Evolutionary conservation across 2,113 vertebrate genomes (phyloP).

Genomic region (Eptatretus burgeri): DNA sequence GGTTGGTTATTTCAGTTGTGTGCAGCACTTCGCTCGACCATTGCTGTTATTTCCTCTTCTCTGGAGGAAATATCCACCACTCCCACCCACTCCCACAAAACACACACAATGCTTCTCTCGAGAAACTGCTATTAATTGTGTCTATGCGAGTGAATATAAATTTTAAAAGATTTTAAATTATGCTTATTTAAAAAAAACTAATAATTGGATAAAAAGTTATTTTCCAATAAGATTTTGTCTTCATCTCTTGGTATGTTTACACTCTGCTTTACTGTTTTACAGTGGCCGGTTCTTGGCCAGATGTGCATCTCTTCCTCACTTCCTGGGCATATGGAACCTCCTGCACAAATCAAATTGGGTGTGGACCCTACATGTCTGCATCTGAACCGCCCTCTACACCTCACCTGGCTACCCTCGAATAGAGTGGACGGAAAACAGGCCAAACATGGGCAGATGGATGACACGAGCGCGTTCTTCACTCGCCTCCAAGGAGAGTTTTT

Average conservation of each 20-base stretch:
- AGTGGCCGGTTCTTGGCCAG: constrained; percentile 49
- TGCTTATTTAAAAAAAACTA: too few relatives aligned
- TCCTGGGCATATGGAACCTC: constrained; percentile 21
- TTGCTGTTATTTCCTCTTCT: too few relatives aligned
- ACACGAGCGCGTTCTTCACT: constrained; percentile 16
- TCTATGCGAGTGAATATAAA: too few relatives aligned
- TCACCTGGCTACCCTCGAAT: constrained; percentile 18
- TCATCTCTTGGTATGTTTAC: too few relatives aligned
- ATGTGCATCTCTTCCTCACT: constrained; percentile 24
- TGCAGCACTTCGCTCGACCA: too few relatives aligned
- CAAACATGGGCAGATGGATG: constrained; percentile 12
- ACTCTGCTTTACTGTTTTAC: neutral
- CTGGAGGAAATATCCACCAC: too few relatives aligned
- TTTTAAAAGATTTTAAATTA: too few relatives aligned
- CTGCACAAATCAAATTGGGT: constrained; percentile 15
- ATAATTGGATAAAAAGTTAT: too few relatives aligned
- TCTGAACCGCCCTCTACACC: constrained; percentile 40
- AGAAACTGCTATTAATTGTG: too few relatives aligned
- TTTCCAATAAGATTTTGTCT: neutral
- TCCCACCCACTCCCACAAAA: too few relatives aligned
- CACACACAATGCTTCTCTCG: too few relatives aligned
- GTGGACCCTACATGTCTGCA: constrained; percentile 20
- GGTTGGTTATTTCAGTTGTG: too few relatives aligned
- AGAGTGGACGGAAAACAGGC: constrained; percentile 23
- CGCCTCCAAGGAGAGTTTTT: constrained; percentile 51